phyloP scores from a whole-genome alignment of 2,113 vertebrate genomes.

The Cynoglossus semilaevis region DNA sequence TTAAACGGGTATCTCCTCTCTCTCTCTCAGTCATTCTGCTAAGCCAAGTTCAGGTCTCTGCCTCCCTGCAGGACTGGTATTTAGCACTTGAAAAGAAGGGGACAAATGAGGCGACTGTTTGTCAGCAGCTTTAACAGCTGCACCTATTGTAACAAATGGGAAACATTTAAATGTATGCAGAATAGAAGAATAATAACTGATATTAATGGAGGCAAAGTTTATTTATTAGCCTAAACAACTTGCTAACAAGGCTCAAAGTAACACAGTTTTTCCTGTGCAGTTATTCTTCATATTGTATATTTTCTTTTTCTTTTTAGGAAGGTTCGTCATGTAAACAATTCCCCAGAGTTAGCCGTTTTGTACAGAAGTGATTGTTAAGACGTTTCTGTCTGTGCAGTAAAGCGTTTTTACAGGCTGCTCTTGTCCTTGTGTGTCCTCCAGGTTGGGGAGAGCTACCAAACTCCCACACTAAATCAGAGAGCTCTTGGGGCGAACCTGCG shows the following conservation, averaged over 20 bases:
- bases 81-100: conserved; percentile 25
- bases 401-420: not conserved
- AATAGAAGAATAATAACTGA: no score
- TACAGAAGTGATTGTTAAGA: not conserved
- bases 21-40: conserved; percentile 39
- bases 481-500: conserved; percentile 86
- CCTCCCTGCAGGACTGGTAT: conserved; percentile 20
- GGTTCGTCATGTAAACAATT: no score
- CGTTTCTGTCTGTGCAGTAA: not conserved
- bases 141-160: conserved; percentile 3
- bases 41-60: conserved; percentile 35
- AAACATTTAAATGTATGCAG: not conserved
- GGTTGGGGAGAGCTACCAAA: conserved; percentile 90
- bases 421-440: conserved; percentile 45
- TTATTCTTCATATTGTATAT: no score
- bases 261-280: no score
- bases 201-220: no score
- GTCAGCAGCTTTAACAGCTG: not conserved
- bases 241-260: no score
- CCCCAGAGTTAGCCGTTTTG: no score
- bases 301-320: no score
- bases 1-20: conserved; percentile 57
- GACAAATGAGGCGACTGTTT: conserved; percentile 6
- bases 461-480: conserved; percentile 86
- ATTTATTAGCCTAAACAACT: no score